Evolutionary conservation across 2,888 invertebrate genomes (phyloP).

Genomic region (Resseliella maxima): DNA sequence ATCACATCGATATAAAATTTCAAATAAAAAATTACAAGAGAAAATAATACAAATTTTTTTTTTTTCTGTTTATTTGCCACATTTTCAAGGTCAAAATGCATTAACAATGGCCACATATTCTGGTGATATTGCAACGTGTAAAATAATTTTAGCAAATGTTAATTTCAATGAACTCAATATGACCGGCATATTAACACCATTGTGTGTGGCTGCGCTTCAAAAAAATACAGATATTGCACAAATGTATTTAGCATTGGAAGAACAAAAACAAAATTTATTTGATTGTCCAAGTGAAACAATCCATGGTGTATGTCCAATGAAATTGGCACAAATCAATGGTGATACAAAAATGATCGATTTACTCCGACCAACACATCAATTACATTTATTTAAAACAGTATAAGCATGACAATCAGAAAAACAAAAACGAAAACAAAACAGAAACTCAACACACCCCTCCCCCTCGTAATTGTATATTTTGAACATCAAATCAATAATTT

Average conservation of each 20-base stretch:
- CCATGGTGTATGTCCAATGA: conserved; percentile 10
- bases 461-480: too few species aligned
- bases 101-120: conserved; percentile 64
- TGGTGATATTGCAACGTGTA: conserved; percentile 60
- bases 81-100: conserved; percentile 65
- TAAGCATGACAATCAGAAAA: too few species aligned
- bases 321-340: background rate
- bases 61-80: background rate
- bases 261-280: background rate
- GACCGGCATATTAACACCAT: conserved; percentile 3
- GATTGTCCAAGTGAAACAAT: background rate
- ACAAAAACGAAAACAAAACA: too few species aligned
- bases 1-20: background rate
- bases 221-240: background rate
- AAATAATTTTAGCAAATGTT: background rate
- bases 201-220: conserved; percentile 14
- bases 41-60: background rate
- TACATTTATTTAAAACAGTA: background rate
- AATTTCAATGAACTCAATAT: background rate
- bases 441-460: too few species aligned
- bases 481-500: too few species aligned
- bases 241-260: background rate
- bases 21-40: background rate
- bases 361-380: background rate
- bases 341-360: background rate